phyloP scores from a whole-genome alignment of 37 sponge, comb jelly and placozoan genomes.

The Ephydatia muelleri region DNA sequence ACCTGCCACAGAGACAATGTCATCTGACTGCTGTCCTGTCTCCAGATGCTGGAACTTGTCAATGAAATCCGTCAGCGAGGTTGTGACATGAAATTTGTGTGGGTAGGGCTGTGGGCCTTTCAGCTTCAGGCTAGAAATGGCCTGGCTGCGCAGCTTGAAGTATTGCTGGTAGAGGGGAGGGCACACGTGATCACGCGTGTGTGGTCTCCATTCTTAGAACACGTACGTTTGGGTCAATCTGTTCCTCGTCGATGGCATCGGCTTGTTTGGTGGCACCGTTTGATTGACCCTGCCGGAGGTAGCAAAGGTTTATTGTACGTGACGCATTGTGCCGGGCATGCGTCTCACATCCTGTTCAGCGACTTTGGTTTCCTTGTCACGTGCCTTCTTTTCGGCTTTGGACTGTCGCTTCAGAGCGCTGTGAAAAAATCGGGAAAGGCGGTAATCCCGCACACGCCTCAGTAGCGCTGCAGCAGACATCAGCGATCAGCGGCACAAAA shows the following conservation, averaged over 20 bases:
- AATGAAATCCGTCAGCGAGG: constrained; percentile 85
- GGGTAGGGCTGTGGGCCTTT: constrained; percentile 90
- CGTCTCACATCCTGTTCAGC: not conserved
- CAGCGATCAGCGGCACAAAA: not conserved
- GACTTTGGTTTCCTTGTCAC: constrained; percentile 78
- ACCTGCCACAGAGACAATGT: constrained; percentile 75
- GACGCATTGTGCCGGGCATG: not conserved
- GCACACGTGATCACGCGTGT: not conserved
- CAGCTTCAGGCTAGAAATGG: constrained; percentile 66
- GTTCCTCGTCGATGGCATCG: constrained; percentile 47
- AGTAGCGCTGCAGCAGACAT: constrained; percentile 4
- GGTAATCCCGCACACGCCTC: constrained; percentile 28
- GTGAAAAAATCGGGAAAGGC: constrained; percentile 43
- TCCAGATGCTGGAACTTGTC: constrained; percentile 70
- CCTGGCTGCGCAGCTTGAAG: constrained; percentile 73
- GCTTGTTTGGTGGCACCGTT: constrained; percentile 21
- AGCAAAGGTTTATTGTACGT: not conserved
- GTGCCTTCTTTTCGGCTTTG: constrained; percentile 86
- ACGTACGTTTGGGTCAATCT: constrained; percentile 90
- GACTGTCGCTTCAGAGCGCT: constrained; percentile 89
- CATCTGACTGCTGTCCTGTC: constrained; percentile 62
- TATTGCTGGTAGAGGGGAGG: constrained; percentile 74
- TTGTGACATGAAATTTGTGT: constrained; percentile 94
- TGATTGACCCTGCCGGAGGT: not conserved
- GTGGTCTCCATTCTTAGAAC: not conserved